A percentile compares a stretch with the other conserved stretches of the same genome.
phyloP scores from a whole-genome alignment of 2,888 invertebrate genomes.

The Dendrolimus pini region DNA sequence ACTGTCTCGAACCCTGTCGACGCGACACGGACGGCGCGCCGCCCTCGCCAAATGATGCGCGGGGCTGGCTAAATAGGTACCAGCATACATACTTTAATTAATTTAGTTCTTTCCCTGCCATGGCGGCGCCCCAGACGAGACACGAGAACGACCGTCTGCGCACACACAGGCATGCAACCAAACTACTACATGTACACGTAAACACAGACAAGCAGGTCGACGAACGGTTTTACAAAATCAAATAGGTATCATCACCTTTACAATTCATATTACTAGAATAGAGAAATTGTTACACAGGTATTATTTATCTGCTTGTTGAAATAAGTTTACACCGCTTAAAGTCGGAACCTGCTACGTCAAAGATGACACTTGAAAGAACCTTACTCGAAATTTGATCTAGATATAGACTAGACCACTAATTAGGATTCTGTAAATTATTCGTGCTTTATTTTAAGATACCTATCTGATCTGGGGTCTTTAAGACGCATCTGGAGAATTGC shows the following conservation, averaged over 20 bases:
- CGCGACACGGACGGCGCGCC: slow-evolving; percentile 1
- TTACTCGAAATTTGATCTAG: no score
- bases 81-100: slow-evolving; percentile 8
- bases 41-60: slow-evolving; percentile 29
- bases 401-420: no score
- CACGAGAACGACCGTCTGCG: slow-evolving; percentile 27
- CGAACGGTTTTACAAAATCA: neutral
- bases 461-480: no score
- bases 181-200: neutral
- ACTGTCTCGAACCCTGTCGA: neutral
- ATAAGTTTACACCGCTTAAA: no score
- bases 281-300: no score
- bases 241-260: neutral
- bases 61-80: slow-evolving; percentile 32
- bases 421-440: no score
- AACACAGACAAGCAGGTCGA: slow-evolving; percentile 11
- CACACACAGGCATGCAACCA: neutral
- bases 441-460: no score
- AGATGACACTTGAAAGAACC: no score
- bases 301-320: no score
- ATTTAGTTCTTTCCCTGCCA: slow-evolving; percentile 43
- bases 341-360: no score
- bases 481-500: no score
- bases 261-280: no score
- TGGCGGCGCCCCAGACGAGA: slow-evolving; percentile 29